Percentiles rank a stretch among this genome's conserved stretches.
These are phyloP conservation scores for Drosophila recens DNA, from an alignment of 2,888 invertebrate genomes.

Conservation along the genomic window DNA sequence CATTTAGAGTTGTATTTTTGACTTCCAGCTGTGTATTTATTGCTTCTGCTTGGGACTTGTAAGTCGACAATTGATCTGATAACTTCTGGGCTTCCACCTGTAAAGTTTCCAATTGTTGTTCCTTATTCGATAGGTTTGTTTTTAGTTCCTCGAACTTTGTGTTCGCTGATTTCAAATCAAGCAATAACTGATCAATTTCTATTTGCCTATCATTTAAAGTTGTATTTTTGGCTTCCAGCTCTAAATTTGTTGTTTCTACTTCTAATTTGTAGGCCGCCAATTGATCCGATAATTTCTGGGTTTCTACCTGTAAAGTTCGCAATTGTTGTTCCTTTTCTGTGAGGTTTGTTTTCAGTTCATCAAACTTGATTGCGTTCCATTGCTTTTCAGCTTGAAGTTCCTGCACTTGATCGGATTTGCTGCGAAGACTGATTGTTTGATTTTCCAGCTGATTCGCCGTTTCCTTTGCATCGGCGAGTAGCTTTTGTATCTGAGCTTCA, in stretches of 20 bases:
- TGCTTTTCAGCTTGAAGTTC: slow-evolving; percentile 7
- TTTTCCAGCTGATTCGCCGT: neutral
- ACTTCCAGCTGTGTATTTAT: neutral
- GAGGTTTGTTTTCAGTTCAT: neutral
- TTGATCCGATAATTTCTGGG: neutral
- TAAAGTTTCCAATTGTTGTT: neutral
- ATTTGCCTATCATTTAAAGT: neutral
- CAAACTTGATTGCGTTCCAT: neutral
- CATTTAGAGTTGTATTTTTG: neutral
- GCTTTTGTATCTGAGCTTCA: neutral
- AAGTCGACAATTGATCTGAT: neutral
- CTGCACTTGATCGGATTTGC: neutral
- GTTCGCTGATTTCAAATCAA: neutral
- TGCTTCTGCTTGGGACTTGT: neutral
- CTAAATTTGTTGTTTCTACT: neutral
- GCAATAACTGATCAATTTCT: neutral
- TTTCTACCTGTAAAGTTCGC: neutral
- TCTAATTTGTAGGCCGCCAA: neutral
- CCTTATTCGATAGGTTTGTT: neutral
- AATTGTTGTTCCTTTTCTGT: neutral
- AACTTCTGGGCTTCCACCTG: neutral
- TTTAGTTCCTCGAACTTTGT: neutral
- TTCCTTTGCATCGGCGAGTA: neutral
- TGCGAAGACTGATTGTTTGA: neutral
- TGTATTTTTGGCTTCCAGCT: neutral